Evolutionary conservation across 2,113 vertebrate species (phyloP).

Genomic region (Anser brachyrhynchus): DNA sequence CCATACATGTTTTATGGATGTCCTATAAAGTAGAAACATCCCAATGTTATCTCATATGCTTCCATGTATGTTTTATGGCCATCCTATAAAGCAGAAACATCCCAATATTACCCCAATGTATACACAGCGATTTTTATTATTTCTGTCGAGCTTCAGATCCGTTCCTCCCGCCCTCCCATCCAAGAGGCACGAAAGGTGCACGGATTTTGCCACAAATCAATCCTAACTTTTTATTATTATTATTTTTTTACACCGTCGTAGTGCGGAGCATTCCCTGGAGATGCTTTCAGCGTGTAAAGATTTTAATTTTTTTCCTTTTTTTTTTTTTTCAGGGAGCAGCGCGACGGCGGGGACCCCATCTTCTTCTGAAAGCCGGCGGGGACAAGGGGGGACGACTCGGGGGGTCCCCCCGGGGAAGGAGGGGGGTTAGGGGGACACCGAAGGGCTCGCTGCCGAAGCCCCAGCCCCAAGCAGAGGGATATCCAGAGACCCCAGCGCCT

Average conservation of each 20-base stretch:
- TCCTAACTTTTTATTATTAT: background rate
- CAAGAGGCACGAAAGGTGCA: background rate
- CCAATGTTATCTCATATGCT: background rate
- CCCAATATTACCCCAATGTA: background rate
- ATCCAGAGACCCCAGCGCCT: no score
- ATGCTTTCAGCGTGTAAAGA: no score
- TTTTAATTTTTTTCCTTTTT: no score
- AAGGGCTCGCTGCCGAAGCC: no score
- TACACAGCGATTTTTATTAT: background rate
- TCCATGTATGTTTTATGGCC: background rate
- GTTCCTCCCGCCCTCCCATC: background rate
- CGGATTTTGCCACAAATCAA: rapidly evolving
- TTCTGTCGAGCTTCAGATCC: background rate
- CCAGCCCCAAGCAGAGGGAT: background rate
- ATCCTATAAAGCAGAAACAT: background rate
- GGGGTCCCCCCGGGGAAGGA: no score
- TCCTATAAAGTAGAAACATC: background rate
- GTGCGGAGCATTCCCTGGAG: no score
- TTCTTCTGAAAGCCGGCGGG: no score
- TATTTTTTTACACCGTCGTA: no score
- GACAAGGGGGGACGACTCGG: no score
- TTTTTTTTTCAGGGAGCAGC: no score
- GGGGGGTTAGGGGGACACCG: no score
- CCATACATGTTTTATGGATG: background rate
- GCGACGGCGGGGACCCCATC: no score